Base-by-base conservation (phyloP, 2,797 vertebrate species). In the Emydoidea blandingii region DNA sequence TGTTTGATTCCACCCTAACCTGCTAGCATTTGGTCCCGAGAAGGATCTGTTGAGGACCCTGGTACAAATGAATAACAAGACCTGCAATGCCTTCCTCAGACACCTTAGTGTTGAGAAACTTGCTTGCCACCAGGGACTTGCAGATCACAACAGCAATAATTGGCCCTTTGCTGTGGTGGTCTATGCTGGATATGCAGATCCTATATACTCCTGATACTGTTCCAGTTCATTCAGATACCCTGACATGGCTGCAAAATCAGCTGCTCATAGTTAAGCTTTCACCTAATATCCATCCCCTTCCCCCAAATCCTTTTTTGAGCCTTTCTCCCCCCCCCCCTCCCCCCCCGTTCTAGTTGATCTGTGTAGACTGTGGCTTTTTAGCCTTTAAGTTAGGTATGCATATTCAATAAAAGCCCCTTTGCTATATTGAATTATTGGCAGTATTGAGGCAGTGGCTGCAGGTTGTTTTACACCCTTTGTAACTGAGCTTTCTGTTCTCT, bases 241-340 rank as follows among this genome's bases (percentile, higher is more conserved):
- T 41, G 65, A 37, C 19, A 11, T 68, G 19, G n/a, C 65, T 37
- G 19, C n/a, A 41, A 23, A 72, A 72, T 37, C 19, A 72, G n/a
- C 65, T 41, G 37, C 19, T 72, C 19, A 41, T 34, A 62, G 62
- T 68, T 37, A 68, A 2, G 59, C 34, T n/a, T 62, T 62, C 59
- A 34, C 31, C 12, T 62, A 34, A 62, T 15, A 62, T 62, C 59
- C 59, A n/a, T 65, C 34, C 16, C 15, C 19, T n/a, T 19, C 5
- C 34, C 62, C 34, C 8, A 34, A 62, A 62, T 78, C 34, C 25
- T 19, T 52, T 15, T 15, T 29, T 21, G 23, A 65, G 85, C 76
- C 21, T 12, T 5, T 5, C 4, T 1, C 15, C 9, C 6, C 56
- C 11, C 25, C 49, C 19, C 18, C 31, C 47, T 5, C 16, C 7